A percentile compares a stretch with the other conserved stretches of the same genome.
Conservation (phyloP, 2,797 vertebrate species). For the Gambusia yucatana region DNA sequence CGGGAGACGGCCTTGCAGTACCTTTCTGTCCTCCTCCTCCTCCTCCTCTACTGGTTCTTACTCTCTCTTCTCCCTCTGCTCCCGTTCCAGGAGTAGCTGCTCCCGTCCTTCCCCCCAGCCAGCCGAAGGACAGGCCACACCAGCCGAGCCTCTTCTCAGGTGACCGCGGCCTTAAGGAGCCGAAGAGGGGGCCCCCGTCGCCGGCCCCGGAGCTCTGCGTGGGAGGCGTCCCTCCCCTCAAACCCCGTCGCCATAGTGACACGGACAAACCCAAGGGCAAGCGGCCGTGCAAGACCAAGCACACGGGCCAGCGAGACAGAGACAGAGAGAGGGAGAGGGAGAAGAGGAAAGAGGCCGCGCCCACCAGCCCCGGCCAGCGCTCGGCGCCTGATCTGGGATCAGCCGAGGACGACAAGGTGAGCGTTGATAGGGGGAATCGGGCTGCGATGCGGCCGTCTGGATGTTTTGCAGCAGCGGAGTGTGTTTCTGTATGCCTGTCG, state of each 20-base stretch:
- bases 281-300: constrained; percentile 98
- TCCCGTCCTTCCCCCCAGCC: constrained; percentile 83
- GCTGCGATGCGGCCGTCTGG: constrained; percentile 34
- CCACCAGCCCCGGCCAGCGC: constrained; percentile 54
- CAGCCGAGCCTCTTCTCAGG: constrained; percentile 83
- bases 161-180: constrained; percentile 90
- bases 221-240: constrained; percentile 81
- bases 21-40: constrained; percentile 68
- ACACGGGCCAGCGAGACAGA: constrained; percentile 84
- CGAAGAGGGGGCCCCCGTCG: constrained; percentile 88
- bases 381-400: constrained; percentile 79
- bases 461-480: constrained; percentile 47
- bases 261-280: constrained; percentile 98
- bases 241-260: constrained; percentile 90
- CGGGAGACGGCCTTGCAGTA: constrained; percentile 77
- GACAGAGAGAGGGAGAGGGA: constrained; percentile 84
- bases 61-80: constrained; percentile 15
- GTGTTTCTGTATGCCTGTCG: constrained; percentile 67
- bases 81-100: constrained; percentile 77
- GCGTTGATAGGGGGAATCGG: constrained; percentile 31
- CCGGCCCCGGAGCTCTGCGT: constrained; percentile 75
- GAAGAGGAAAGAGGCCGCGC: constrained; percentile 80
- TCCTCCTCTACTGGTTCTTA: constrained; percentile 37
- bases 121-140: constrained; percentile 84
- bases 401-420: constrained; percentile 81